Conservation (phyloP, 2,888 invertebrate species). For the Patella ulyssiponensis region DNA sequence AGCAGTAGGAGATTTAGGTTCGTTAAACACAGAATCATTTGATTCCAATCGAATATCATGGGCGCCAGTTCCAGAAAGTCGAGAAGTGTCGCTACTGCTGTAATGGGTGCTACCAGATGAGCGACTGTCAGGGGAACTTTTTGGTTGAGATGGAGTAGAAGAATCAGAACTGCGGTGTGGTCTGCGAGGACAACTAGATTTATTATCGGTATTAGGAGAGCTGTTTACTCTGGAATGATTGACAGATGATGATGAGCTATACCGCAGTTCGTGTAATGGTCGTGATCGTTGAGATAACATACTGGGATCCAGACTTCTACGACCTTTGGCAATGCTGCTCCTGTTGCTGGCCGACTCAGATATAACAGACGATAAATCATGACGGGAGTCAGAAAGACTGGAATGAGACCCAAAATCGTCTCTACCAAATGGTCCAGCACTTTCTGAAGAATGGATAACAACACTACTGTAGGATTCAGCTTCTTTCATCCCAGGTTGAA, state of each 20-base stretch:
- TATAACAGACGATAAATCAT: constrained; percentile 39
- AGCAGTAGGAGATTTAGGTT: constrained; percentile 16
- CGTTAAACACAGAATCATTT: constrained; percentile 53
- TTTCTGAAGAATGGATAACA: constrained; percentile 58
- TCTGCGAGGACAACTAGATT: not conserved
- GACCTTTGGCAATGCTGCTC: constrained; percentile 28
- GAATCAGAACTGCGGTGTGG: constrained; percentile 30
- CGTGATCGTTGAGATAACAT: constrained; percentile 29
- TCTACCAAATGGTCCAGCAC: constrained; percentile 52
- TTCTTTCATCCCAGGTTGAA: constrained; percentile 53
- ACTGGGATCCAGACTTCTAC: constrained; percentile 56
- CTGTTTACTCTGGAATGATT: constrained; percentile 14
- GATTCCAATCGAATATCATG: constrained; percentile 36
- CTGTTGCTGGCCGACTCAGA: constrained; percentile 28
- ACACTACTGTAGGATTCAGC: constrained; percentile 64
- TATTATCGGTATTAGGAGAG: constrained; percentile 22
- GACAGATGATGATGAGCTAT: constrained; percentile 14
- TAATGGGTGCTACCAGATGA: constrained; percentile 48
- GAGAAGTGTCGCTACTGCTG: constrained; percentile 12
- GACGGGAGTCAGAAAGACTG: constrained; percentile 45
- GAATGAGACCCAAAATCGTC: constrained; percentile 56
- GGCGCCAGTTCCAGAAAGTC: not conserved
- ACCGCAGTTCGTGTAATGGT: constrained; percentile 6
- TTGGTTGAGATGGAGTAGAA: constrained; percentile 46
- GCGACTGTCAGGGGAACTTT: constrained; percentile 52